A percentile compares a stretch with the other conserved stretches of the same genome.
These are phyloP conservation scores for Stegophylla sp. DNA, from an alignment of 2,888 invertebrate species.

Conservation along the genomic window DNA sequence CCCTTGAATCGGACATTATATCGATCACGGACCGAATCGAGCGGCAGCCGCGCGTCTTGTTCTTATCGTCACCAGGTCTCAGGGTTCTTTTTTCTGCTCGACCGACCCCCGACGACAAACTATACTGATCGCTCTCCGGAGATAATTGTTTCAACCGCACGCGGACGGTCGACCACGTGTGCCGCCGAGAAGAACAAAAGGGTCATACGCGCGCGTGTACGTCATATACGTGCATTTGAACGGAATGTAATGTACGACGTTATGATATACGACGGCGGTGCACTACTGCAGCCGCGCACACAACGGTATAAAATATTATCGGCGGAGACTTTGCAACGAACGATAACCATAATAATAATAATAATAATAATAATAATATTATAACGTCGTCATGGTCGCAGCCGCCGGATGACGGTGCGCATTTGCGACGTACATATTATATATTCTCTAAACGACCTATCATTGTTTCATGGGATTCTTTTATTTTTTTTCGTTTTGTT, in stretches of 20 bases:
- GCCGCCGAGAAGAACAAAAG: background rate
- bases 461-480: background rate
- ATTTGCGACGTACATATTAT: no score
- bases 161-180: background rate
- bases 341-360: no score
- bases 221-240: background rate
- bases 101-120: background rate
- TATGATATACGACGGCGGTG: background rate
- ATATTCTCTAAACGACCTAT: constrained; percentile 24
- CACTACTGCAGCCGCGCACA: background rate
- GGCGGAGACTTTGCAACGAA: background rate
- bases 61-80: background rate
- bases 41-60: background rate
- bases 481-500: background rate
- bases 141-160: constrained; percentile 8
- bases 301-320: background rate
- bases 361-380: no score
- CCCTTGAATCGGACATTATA: no score
- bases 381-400: background rate
- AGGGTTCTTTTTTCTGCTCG: background rate
- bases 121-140: background rate
- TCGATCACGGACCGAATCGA: background rate
- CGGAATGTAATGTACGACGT: background rate
- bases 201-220: background rate
- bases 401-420: constrained; percentile 18